A percentile compares a stretch with the other conserved stretches of the same genome.
Evolutionary conservation across 1,140 invertebrate species (phyloP).

Genomic region (Sipha flava): DNA sequence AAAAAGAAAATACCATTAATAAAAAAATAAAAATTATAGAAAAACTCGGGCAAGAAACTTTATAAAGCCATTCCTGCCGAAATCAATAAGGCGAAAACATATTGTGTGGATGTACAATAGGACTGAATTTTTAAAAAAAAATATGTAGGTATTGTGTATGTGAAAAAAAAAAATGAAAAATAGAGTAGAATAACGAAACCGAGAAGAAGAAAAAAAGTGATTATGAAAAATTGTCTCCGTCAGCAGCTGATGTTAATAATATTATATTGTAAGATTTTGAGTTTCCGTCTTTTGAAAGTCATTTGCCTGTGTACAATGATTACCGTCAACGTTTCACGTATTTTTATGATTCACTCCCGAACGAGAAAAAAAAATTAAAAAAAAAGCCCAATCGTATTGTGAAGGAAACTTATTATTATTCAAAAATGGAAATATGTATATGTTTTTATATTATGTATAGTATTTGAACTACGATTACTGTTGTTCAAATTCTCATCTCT

Average conservation of each 20-base stretch:
- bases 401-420: not conserved
- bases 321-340: not conserved
- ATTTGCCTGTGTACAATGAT: not conserved
- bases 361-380: not conserved
- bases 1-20: conserved; percentile 7
- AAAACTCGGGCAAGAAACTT: not conserved
- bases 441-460: not conserved
- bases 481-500: not conserved
- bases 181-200: not conserved
- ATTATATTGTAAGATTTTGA: not conserved
- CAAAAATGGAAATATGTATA: not conserved
- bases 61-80: not conserved
- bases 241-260: not conserved
- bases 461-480: conserved; percentile 4
- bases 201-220: not conserved
- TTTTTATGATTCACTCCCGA: not conserved
- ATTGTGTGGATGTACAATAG: not conserved
- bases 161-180: no score
- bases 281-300: not conserved
- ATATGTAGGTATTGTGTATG: not conserved
- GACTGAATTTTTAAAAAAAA: not conserved
- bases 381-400: not conserved
- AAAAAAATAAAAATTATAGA: not conserved
- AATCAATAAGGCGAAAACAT: conserved; percentile 21
- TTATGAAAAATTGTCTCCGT: conserved; percentile 10